Percentiles rank a stretch among this genome's conserved stretches.
Conservation (phyloP, 2,113 vertebrate genomes). For the Datnioides undecimradiatus region DNA sequence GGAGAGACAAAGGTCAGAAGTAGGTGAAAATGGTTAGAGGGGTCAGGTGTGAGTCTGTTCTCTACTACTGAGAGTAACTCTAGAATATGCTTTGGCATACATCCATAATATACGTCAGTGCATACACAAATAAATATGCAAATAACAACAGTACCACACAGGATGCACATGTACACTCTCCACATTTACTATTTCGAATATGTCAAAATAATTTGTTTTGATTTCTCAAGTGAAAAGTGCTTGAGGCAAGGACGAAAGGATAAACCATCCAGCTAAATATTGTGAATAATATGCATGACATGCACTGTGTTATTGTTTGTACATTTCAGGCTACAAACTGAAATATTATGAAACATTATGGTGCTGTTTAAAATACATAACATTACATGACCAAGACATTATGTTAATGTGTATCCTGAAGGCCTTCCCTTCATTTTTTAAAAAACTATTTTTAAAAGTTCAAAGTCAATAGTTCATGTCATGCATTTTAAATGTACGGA, state of each 20-base stretch:
- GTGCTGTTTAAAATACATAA: slow-evolving; percentile 22
- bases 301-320: slow-evolving; percentile 16
- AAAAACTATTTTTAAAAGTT: slow-evolving; percentile 6
- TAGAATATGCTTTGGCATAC: background rate
- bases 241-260: slow-evolving; percentile 12
- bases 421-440: background rate
- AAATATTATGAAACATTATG: background rate
- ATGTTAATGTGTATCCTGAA: slow-evolving; percentile 20
- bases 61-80: background rate
- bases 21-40: background rate
- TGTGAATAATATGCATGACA: slow-evolving; percentile 24
- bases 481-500: slow-evolving; percentile 13
- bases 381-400: slow-evolving; percentile 9
- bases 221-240: slow-evolving; percentile 19
- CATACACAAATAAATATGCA: background rate
- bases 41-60: background rate
- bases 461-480: slow-evolving; percentile 20
- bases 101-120: background rate
- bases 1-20: background rate
- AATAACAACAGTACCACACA: background rate
- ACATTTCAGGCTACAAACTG: slow-evolving; percentile 11
- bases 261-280: slow-evolving; percentile 5
- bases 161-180: background rate
- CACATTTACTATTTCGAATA: slow-evolving; percentile 7
- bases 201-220: slow-evolving; percentile 7